Conservation (phyloP, 2,888 invertebrate genomes). For the Saturnia pavonia region DNA sequence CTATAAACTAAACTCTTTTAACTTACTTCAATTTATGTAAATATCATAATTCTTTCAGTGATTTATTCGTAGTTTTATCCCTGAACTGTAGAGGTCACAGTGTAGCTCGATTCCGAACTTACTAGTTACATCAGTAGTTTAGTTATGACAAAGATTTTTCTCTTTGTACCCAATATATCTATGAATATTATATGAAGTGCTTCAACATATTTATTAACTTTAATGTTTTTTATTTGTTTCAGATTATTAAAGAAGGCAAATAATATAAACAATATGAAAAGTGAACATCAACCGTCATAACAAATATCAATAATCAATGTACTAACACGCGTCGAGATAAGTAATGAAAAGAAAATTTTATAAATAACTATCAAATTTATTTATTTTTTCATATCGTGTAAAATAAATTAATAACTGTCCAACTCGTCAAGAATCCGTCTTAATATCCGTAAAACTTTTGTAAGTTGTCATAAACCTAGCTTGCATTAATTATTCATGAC, state of each 20-base stretch:
- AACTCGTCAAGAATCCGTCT: too few relatives aligned
- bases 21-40: background rate
- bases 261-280: background rate
- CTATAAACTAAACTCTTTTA: background rate
- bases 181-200: background rate
- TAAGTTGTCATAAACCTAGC: too few relatives aligned
- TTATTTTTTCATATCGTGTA: too few relatives aligned
- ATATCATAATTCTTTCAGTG: background rate
- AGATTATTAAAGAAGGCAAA: background rate
- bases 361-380: too few relatives aligned
- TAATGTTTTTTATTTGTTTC: constrained; percentile 14
- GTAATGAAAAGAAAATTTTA: too few relatives aligned
- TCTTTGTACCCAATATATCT: background rate
- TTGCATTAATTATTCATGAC: too few relatives aligned
- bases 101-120: background rate
- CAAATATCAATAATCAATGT: too few relatives aligned
- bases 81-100: background rate
- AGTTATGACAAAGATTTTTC: background rate
- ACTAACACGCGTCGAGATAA: too few relatives aligned
- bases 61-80: background rate
- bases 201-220: background rate
- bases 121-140: background rate
- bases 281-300: too few relatives aligned
- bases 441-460: too few relatives aligned
- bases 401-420: too few relatives aligned